Percentiles rank a stretch among this genome's conserved stretches.
Evolutionary conservation across 2,888 invertebrate genomes (phyloP).

Genomic region (Tachina fera): DNA sequence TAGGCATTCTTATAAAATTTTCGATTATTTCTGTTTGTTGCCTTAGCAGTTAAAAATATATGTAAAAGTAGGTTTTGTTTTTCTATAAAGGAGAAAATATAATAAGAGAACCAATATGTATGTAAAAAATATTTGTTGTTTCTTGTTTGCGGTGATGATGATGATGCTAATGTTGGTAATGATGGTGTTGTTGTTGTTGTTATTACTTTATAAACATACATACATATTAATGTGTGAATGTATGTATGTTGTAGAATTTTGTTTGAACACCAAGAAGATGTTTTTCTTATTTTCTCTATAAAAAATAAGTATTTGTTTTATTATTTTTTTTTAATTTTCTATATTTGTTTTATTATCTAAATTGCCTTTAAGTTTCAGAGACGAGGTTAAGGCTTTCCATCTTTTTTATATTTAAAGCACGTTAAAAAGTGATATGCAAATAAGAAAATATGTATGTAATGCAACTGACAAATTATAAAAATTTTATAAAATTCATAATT

Average conservation of each 20-base stretch:
- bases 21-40: not conserved
- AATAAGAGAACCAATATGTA: not conserved
- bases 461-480: not conserved
- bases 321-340: not conserved
- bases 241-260: conserved; percentile 31
- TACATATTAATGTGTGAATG: not conserved
- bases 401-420: too few relatives aligned
- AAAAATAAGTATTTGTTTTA: not conserved
- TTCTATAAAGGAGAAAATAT: not conserved
- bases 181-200: conserved; percentile 16
- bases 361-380: too few relatives aligned
- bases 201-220: not conserved
- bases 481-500: conserved; percentile 6
- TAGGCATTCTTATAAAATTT: not conserved
- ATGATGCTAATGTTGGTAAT: not conserved
- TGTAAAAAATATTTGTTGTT: not conserved
- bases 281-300: not conserved
- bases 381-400: too few relatives aligned
- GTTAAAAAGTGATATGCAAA: too few relatives aligned
- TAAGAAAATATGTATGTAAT: too few relatives aligned
- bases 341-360: too few relatives aligned
- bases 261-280: conserved; percentile 3
- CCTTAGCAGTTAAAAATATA: not conserved
- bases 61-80: conserved; percentile 22
- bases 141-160: conserved; percentile 4